Evolutionary conservation across 1,140 invertebrate species (phyloP), one percentile per base, ranked within the genome.

Genomic region (Lasioglossum albipes): DNA sequence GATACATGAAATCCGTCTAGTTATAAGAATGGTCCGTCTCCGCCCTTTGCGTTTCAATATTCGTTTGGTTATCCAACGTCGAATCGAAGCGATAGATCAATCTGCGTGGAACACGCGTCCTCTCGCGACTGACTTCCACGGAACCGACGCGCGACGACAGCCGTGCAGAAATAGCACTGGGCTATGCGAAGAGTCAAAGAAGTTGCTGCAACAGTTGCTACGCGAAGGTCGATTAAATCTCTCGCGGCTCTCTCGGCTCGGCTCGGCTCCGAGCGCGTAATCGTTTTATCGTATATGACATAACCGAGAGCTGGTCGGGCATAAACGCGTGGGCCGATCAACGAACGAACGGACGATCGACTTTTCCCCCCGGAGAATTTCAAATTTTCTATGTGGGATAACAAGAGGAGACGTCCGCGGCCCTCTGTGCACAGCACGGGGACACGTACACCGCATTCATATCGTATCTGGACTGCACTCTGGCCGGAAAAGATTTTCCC

Each of bases 371-470:
- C 71, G 52, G 70, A 65, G 81, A 77, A 83, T 78, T 77, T 57
- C 64, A 65, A 83, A 80, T 83, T 80, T 80, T 80, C 81, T 65
- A 83, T 80, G 59, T 83, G 72, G 77, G 66, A 75, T 77, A 83
- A 64, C 31, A 45, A 20, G 68, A 83, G 61, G 70, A 75, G 45
- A 77, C 76, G 9, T 36, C 16, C 7, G 31, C 41, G 3, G n/a
- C 42, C 3, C n/a, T 22, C n/a, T 49, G 9, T 49, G 49, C 66
- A 52, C 49, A 59, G 66, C 72, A 36, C 27, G 27, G 66, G 66
- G 54, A 54, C 57, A 70, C 45, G n/a, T 59, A n/a, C 22, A 9
- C 20, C 57, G 57, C 57, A 59, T 59, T n/a, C 6, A 59, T 20
- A 59, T 59, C 57, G 57, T 59, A 59, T 59, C 57, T n/a, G 57